These are phyloP conservation scores for Liolophura sinensis DNA, from an alignment of 1,140 invertebrate genomes.

Conservation along the genomic window DNA sequence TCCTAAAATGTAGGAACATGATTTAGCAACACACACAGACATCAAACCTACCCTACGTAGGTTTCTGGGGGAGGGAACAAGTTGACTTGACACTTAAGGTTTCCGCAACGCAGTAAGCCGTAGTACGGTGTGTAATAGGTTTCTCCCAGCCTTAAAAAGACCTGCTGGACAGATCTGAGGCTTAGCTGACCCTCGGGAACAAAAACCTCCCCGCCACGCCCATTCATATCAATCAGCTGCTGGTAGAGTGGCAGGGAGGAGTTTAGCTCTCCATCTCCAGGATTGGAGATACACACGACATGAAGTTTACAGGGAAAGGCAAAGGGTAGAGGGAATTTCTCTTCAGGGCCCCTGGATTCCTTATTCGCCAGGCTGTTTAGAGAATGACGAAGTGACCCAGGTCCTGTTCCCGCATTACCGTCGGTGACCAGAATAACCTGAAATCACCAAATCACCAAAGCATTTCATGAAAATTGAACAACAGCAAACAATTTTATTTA, in stretches of 20 bases:
- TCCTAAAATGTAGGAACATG: too few relatives aligned
- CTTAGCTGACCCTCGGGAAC: constrained; percentile 66
- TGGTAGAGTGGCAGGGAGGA: constrained; percentile 60
- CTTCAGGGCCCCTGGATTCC: constrained; percentile 24
- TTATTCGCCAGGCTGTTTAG: constrained; percentile 44
- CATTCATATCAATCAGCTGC: constrained; percentile 65
- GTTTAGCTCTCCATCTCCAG: constrained; percentile 49
- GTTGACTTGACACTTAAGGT: constrained; percentile 72
- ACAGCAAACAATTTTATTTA: too few relatives aligned
- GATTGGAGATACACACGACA: constrained; percentile 69
- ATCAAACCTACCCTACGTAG: constrained; percentile 39
- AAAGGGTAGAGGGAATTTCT: constrained; percentile 72
- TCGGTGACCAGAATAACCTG: constrained; percentile 82
- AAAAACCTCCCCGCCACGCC: constrained; percentile 67
- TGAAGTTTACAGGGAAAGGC: constrained; percentile 80
- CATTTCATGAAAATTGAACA: background rate
- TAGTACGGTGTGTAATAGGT: constrained; percentile 78
- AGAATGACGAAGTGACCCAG: constrained; percentile 63
- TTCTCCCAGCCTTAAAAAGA: constrained; percentile 76
- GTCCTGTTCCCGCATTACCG: constrained; percentile 71
- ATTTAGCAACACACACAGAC: too few relatives aligned
- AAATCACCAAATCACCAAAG: constrained; percentile 55
- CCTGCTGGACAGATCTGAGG: constrained; percentile 66
- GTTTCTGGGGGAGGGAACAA: constrained; percentile 74
- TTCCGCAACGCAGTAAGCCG: constrained; percentile 76